phyloP scores from a whole-genome alignment of 2,888 invertebrate species.

The Pemphredon lugubris region DNA sequence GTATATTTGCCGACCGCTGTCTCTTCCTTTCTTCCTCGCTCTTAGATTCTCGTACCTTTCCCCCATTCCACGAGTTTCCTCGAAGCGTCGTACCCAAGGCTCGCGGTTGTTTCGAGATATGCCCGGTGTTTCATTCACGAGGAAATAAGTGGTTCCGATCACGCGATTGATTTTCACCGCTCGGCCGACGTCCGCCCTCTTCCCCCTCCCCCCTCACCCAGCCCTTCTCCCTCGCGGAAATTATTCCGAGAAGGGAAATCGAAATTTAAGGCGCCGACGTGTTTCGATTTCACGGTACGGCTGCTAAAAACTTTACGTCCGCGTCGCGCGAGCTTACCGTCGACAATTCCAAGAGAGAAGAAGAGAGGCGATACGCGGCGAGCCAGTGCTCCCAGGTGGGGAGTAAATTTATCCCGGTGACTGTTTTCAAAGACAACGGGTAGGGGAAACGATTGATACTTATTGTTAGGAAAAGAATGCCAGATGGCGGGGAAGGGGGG shows the following conservation, averaged over 20 bases:
- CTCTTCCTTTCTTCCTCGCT: neutral
- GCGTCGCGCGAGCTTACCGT: neutral
- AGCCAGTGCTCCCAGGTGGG: neutral
- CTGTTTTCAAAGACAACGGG: too few species aligned
- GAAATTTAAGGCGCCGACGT: slow-evolving; percentile 14
- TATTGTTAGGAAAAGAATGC: too few species aligned
- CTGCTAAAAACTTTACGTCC: slow-evolving; percentile 13
- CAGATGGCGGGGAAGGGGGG: neutral
- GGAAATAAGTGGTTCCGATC: slow-evolving; percentile 36
- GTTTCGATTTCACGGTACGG: slow-evolving; percentile 10
- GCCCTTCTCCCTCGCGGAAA: neutral
- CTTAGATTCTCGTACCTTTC: slow-evolving; percentile 10
- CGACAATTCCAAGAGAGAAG: neutral
- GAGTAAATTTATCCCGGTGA: neutral
- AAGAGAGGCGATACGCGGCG: neutral
- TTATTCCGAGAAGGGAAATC: neutral
- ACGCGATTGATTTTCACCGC: slow-evolving; percentile 37
- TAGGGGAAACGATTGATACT: neutral
- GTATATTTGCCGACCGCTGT: slow-evolving; percentile 29
- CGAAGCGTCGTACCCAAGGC: neutral
- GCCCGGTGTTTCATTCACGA: slow-evolving; percentile 24
- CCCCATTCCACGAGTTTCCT: neutral
- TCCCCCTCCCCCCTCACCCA: neutral
- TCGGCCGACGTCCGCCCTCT: too few species aligned
- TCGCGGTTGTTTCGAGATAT: too few species aligned